phyloP scores from a whole-genome alignment of 2,113 vertebrate genomes.

The Girardinichthys multiradiatus region DNA sequence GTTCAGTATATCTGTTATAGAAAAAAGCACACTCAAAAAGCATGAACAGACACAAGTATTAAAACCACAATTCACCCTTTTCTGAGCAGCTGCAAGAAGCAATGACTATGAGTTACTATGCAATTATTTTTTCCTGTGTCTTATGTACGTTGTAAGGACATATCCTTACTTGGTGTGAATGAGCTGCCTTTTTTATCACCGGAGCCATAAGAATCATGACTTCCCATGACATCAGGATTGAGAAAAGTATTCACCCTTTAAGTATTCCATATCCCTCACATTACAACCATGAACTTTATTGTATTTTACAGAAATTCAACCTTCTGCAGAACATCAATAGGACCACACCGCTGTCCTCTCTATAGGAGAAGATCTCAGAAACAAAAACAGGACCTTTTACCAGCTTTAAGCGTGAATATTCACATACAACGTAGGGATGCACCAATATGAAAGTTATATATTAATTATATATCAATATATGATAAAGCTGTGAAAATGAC shows the following conservation, averaged over 20 bases:
- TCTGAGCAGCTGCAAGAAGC: constrained; percentile 26
- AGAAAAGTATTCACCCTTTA: neutral
- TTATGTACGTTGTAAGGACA: neutral
- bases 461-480: too few relatives aligned
- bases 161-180: neutral
- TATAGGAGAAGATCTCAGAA: too few relatives aligned
- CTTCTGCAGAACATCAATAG: too few relatives aligned
- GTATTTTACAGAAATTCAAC: neutral
- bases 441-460: too few relatives aligned
- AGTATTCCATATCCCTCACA: neutral
- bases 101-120: constrained; percentile 14
- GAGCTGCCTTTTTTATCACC: constrained; percentile 1
- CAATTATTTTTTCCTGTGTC: constrained; percentile 4
- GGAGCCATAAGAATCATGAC: neutral
- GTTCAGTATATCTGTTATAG: constrained; percentile 60
- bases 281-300: neutral
- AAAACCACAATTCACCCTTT: constrained; percentile 36
- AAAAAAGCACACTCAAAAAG: constrained; percentile 27
- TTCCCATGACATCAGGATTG: neutral
- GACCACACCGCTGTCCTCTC: too few relatives aligned
- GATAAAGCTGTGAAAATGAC: too few relatives aligned
- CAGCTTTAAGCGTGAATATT: neutral
- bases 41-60: constrained; percentile 39
- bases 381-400: too few relatives aligned
- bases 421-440: neutral